phyloP scores from a whole-genome alignment of 2,797 vertebrate genomes.

The Peromyscus melanophrys region DNA sequence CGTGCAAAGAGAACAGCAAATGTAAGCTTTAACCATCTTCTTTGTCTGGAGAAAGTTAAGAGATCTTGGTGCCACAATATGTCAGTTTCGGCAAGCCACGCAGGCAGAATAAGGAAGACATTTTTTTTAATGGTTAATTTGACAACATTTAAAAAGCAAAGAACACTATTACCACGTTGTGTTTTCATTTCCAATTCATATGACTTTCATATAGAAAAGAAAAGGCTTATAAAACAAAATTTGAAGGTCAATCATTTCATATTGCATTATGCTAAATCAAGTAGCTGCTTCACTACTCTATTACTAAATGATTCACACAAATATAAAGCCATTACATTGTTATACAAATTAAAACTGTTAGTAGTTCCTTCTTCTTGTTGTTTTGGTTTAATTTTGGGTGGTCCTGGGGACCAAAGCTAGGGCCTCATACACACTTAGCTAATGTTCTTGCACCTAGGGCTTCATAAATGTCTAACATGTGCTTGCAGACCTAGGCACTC shows the following conservation, averaged over 20 bases:
- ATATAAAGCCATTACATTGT: neutral
- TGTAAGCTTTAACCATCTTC: neutral
- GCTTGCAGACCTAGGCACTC: neutral
- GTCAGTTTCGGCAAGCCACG: constrained; percentile 17
- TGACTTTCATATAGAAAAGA: neutral
- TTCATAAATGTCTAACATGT: neutral
- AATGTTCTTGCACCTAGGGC: neutral
- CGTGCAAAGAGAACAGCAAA: neutral
- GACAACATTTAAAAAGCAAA: constrained; percentile 57
- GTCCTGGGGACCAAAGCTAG: neutral
- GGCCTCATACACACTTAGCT: neutral
- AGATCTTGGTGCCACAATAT: neutral
- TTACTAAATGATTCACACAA: constrained; percentile 66
- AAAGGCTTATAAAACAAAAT: constrained; percentile 66
- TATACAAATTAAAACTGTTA: constrained; percentile 45
- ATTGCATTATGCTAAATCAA: constrained; percentile 10
- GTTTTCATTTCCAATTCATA: constrained; percentile 49
- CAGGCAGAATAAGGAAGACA: neutral
- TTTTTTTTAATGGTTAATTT: neutral
- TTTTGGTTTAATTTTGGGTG: neutral
- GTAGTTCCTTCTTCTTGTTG: neutral
- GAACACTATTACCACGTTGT: neutral
- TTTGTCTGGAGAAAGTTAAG: constrained; percentile 49
- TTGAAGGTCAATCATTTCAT: neutral
- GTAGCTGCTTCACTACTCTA: constrained; percentile 25